Base-by-base conservation (phyloP, 2,888 invertebrate species). In the Panopea generosa region DNA sequence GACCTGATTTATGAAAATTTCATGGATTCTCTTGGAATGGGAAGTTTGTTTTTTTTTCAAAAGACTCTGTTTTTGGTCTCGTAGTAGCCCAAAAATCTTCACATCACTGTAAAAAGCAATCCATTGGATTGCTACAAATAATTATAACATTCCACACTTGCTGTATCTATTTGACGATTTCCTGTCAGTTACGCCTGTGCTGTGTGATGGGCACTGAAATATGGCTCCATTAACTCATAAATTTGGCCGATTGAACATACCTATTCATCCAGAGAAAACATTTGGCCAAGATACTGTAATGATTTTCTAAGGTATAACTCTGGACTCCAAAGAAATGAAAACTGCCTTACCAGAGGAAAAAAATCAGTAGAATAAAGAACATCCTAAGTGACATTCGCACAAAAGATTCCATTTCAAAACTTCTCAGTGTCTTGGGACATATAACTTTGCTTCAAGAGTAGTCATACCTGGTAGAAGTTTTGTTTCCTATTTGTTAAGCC, bases 161-260 rank as follows among this genome's bases (percentile, higher is more conserved):
- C 66, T 77, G 11, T 69, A 77, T 47, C 24, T 82, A 6, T 49
- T 82, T 16, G 77, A 81, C 65, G 75, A 77, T 38, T 81, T 77
- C 53, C 38, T 81, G 9, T 61, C 69, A 16, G 40, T 78, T 26
- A 61, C 73, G 4, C 6, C n/a, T n/a, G n/a, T n/a, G n/a, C n/a
- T n/a, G n/a, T n/a, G n/a, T n/a, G 16, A 38, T 22, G 76, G 71
- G 1, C 53, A 76, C n/a, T 56, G 72, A 18, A 81, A 75, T 24
- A 81, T 76, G 73, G 72, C 69, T 16, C 14, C 70, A 16, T n/a
- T 78, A 6, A 55, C 49, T n/a, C 18, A 43, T 3, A 22, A 81
- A 3, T 83, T 80, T 27, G 45, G 55, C 11, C 33, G 27, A 14
- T 60, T 83, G 3, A 56, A 57, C 16, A 59, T 83, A 20, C 83